Percentiles rank a stretch among this genome's conserved stretches.
Conservation (phyloP, 2,113 vertebrate species). For the Hippocampus abdominalis region DNA sequence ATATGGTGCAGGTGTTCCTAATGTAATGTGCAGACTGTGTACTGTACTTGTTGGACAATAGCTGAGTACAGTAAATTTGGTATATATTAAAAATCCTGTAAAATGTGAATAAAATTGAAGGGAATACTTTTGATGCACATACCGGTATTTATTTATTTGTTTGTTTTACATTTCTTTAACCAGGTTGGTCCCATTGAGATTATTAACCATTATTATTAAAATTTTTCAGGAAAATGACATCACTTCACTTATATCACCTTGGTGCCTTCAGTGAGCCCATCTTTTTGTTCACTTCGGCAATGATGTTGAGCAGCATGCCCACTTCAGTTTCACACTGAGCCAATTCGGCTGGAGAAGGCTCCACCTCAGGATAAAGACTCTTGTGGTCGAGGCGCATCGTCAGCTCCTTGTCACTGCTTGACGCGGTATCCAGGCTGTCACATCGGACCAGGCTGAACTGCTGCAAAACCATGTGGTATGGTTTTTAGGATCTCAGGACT, state of each 20-base stretch:
- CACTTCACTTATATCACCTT: constrained; percentile 40
- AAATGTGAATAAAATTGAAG: neutral
- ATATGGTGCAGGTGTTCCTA: neutral
- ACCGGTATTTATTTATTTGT: too few species aligned
- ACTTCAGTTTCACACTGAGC: constrained; percentile 66
- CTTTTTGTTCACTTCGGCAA: constrained; percentile 63
- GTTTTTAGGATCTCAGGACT: neutral
- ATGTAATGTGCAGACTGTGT: neutral
- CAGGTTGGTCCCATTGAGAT: too few species aligned
- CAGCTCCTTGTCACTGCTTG: constrained; percentile 35
- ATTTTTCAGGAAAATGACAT: too few species aligned
- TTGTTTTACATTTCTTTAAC: too few species aligned
- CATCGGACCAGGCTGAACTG: constrained; percentile 45
- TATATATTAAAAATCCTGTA: neutral
- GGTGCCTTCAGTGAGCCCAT: constrained; percentile 70
- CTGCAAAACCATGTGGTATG: constrained; percentile 22
- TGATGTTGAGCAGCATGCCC: constrained; percentile 55
- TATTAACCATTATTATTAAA: neutral
- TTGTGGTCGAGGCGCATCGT: constrained; percentile 17
- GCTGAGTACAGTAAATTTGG: neutral
- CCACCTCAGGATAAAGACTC: constrained; percentile 30
- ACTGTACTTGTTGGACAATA: neutral
- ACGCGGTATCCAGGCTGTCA: constrained; percentile 49
- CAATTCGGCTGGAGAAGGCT: constrained; percentile 65
- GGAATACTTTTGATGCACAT: neutral